phyloP scores from a whole-genome alignment of 2,888 invertebrate genomes.

The Clanis bilineata region DNA sequence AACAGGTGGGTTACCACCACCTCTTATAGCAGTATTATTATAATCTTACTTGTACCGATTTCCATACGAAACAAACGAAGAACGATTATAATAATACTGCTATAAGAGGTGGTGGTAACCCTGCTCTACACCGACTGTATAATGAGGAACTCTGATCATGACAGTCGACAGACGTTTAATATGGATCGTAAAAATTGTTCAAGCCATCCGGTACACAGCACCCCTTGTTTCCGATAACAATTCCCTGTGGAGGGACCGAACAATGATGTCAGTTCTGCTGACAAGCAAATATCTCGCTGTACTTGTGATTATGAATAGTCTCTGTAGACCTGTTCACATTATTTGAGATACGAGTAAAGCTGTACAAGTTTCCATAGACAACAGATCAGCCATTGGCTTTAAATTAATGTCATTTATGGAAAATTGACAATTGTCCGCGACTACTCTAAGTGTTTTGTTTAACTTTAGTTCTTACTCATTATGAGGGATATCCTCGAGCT shows the following conservation, averaged over 20 bases:
- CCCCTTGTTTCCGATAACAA: constrained; percentile 15
- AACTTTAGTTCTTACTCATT: constrained; percentile 88
- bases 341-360: not conserved
- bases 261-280: constrained; percentile 3
- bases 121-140: too few species aligned
- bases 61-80: too few species aligned
- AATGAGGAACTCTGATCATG: too few species aligned
- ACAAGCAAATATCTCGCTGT: constrained; percentile 9
- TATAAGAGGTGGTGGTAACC: too few species aligned
- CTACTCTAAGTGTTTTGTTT: not conserved
- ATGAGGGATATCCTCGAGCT: constrained; percentile 94
- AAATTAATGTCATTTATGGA: not conserved
- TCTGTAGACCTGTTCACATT: not conserved
- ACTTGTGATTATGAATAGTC: not conserved
- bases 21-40: too few species aligned
- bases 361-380: not conserved
- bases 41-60: too few species aligned
- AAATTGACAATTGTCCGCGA: not conserved
- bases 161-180: not conserved
- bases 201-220: not conserved
- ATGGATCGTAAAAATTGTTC: not conserved
- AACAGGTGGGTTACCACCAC: too few species aligned
- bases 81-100: too few species aligned
- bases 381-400: not conserved
- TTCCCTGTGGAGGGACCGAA: not conserved